Base-by-base conservation (phyloP, 2,888 invertebrate species). In the Gastrophysa polygoni region DNA sequence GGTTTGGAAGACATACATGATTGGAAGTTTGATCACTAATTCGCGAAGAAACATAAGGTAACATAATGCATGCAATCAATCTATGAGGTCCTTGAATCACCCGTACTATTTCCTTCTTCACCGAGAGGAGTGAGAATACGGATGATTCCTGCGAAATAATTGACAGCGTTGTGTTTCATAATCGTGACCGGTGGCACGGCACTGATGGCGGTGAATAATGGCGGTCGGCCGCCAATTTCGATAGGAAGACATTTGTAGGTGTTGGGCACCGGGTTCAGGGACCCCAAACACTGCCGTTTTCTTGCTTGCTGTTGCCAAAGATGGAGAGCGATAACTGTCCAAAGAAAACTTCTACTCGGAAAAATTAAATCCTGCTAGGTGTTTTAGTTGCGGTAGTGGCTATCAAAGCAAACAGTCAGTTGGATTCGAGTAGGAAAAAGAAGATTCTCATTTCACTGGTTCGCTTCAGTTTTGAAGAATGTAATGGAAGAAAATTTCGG, bases 301-400 rank as follows among this genome's bases (percentile, higher is more conserved):
- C 32, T 32, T 32, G 32, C 32, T 32, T 7, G 32, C 52, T 4
- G 14, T 21, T 29, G 48, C 46, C 47, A 29, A 63, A 59, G 59
- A 63, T 59, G 59, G 63, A 56, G 59, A 56, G 56, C 56, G 56
- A 59, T 63, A 59, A 63, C 63, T 63, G 59, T 63, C 32, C 11
- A 11, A 11, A 32, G 32, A 11, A 10, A 11, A 32, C 32, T 32
- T 10, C 32, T 2, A 32, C 11, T 32, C 32, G 32, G 32, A 7
- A 32, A 32, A 32, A 32, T 32, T 8, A 8, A 32, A 32, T 32
- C 32, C 32, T 7, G 24, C 3, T 24, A 24, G 24, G 24, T 24
- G 24, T 7, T n/a, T n/a, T n/a, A n/a, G n/a, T n/a, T n/a, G n/a
- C n/a, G n/a, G n/a, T n/a, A n/a, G n/a, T n/a, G n/a, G n/a, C n/a